Evolutionary conservation across 2,113 vertebrate genomes (phyloP).

Genomic region (Labrus mixtus): DNA sequence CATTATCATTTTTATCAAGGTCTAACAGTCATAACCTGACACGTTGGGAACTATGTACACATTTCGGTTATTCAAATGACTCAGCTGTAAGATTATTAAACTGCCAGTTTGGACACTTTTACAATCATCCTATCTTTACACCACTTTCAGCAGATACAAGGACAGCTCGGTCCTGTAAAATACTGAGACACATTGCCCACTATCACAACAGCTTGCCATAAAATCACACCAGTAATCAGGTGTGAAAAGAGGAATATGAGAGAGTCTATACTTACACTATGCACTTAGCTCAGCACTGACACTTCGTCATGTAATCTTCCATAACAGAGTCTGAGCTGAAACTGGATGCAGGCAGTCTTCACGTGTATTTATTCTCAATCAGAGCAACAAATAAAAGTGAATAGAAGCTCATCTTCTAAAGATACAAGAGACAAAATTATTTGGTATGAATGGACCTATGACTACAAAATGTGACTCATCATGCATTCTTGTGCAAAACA

Average conservation of each 20-base stretch:
- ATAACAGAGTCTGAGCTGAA: constrained; percentile 35
- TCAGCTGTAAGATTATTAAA: neutral
- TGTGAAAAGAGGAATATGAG: constrained; percentile 49
- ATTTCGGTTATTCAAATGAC: neutral
- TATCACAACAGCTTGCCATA: constrained; percentile 44
- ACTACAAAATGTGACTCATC: neutral
- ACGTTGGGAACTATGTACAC: neutral
- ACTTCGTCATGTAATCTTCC: constrained; percentile 60
- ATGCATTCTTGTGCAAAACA: neutral
- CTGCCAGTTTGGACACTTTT: constrained; percentile 27
- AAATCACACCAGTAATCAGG: constrained; percentile 63
- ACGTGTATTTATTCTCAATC: constrained; percentile 28
- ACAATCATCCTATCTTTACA: constrained; percentile 27
- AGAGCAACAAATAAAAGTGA: constrained; percentile 10
- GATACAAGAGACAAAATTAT: neutral
- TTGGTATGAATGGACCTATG: neutral
- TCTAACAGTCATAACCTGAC: constrained; percentile 11
- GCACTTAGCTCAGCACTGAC: constrained; percentile 46
- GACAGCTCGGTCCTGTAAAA: constrained; percentile 16
- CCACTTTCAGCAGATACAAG: constrained; percentile 15
- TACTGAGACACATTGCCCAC: constrained; percentile 4
- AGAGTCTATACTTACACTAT: constrained; percentile 50
- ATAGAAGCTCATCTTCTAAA: constrained; percentile 1
- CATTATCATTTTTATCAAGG: constrained; percentile 8
- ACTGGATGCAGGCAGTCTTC: constrained; percentile 33